Base-by-base conservation (phyloP, 2,797 vertebrate genomes). In the Chelidonichthys spinosus region DNA sequence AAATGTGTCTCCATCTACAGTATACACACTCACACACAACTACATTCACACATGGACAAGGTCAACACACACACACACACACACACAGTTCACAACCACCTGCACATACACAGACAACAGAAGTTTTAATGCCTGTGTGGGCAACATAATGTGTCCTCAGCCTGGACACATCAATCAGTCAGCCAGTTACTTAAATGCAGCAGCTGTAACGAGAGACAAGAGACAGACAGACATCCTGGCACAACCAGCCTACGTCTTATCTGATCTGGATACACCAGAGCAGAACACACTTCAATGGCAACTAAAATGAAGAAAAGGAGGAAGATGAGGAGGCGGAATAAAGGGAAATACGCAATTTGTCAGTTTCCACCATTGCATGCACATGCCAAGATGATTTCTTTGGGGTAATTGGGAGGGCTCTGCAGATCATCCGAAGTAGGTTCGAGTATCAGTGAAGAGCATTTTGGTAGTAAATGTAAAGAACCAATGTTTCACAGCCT, bases 61-160 rank as follows among this genome's bases (percentile, higher is more conserved):
- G 79, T 73, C 64, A 50, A 71, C 68, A 73, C 69, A 75, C 49
- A 39, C 10, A 55, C 18, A 69, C 43, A 25, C 36, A 71, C 6
- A 32, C 46, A 39, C 13, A 59, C 43, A 63, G 15, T 40, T 50
- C 14, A 71, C 39, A 8, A 46, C 49, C 72, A 49, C 55, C 44
- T 43, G 72, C 66, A 17, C 8, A 35, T 36, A 46, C 33, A 69
- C 11, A 47, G 11, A 60, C 53, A 73, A 75, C 40, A 39, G 2
- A 17, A 61, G 37, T 32, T 46, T 39, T 63, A 72, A 76, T 76
- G 61, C 58, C 17, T 60, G 58, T 4, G 64, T 46, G 66, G 55
- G 77, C 17, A 13, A 63, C 43, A 55, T 56, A 40, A 69, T 70
- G 56, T 66, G 71, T 74, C 60, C 35, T 69, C 55, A 18, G 33